A percentile compares a stretch with the other conserved stretches of the same genome.
These are phyloP conservation scores for Phenganax stokvisi DNA, from an alignment of 92 coral and sea anemone species.

Conservation along the genomic window DNA sequence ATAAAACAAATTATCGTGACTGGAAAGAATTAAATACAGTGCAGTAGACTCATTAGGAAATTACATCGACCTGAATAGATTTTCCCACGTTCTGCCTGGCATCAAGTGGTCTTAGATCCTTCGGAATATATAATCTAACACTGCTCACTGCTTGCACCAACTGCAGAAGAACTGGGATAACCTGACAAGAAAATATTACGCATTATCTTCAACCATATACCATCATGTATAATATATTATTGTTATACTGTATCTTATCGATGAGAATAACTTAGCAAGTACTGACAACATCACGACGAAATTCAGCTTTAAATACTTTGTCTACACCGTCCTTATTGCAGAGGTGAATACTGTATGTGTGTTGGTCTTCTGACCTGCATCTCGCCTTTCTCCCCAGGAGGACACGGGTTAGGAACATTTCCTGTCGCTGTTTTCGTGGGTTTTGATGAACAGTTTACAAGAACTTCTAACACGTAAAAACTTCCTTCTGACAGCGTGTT, in stretches of 20 bases:
- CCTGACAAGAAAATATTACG: conserved; percentile 43
- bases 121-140: conserved; percentile 87
- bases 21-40: neutral
- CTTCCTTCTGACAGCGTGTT: conserved; percentile 61
- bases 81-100: conserved; percentile 94
- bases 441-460: conserved; percentile 77
- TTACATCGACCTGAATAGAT: conserved; percentile 66
- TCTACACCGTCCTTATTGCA: neutral
- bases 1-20: neutral
- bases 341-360: neutral
- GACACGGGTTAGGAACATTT: conserved; percentile 77
- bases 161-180: conserved; percentile 86
- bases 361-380: conserved; percentile 69
- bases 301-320: neutral
- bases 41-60: neutral
- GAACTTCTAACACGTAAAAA: conserved; percentile 75
- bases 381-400: conserved; percentile 81
- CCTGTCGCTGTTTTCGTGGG: conserved; percentile 80
- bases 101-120: conserved; percentile 85
- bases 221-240: neutral
- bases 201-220: neutral
- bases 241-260: neutral
- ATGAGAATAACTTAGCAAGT: too few relatives aligned
- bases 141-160: conserved; percentile 87
- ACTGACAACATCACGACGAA: too few relatives aligned